Evolutionary conservation across 1,140 invertebrate genomes (phyloP).

Genomic region (Branchinecta lynchi): DNA sequence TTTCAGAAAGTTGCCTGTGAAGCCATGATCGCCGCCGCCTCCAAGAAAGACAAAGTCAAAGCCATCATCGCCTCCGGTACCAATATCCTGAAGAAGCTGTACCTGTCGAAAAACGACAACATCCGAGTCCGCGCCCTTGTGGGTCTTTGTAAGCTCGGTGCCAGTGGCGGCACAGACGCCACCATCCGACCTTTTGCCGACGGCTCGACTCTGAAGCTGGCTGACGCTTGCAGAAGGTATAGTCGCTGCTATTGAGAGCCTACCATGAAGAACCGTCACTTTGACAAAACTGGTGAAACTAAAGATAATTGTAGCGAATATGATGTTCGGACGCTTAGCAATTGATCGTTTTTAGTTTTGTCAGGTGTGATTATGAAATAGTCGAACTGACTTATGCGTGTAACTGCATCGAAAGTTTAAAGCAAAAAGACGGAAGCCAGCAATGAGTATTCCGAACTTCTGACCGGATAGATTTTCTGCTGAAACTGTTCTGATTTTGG

Average conservation of each 20-base stretch:
- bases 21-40: slow-evolving; percentile 86
- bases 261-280: too few relatives aligned
- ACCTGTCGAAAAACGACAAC: slow-evolving; percentile 74
- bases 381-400: too few relatives aligned
- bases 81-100: slow-evolving; percentile 84
- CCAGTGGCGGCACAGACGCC: slow-evolving; percentile 89
- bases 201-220: slow-evolving; percentile 79
- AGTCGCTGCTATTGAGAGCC: slow-evolving; percentile 15
- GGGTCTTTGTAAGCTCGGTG: slow-evolving; percentile 91
- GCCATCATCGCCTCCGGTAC: slow-evolving; percentile 80
- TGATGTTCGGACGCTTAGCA: too few relatives aligned
- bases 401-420: too few relatives aligned
- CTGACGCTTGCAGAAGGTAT: slow-evolving; percentile 67
- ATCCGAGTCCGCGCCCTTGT: slow-evolving; percentile 74
- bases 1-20: slow-evolving; percentile 75
- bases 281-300: too few relatives aligned
- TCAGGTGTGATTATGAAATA: too few relatives aligned
- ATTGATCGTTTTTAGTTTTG: too few relatives aligned
- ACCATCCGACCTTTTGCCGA: slow-evolving; percentile 85
- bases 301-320: too few relatives aligned
- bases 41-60: slow-evolving; percentile 91
- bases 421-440: too few relatives aligned
- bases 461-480: too few relatives aligned
- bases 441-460: too few relatives aligned
- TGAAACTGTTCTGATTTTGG: too few relatives aligned